phyloP scores from a whole-genome alignment of 2,888 invertebrate species.

The Willowsia nigromaculata region DNA sequence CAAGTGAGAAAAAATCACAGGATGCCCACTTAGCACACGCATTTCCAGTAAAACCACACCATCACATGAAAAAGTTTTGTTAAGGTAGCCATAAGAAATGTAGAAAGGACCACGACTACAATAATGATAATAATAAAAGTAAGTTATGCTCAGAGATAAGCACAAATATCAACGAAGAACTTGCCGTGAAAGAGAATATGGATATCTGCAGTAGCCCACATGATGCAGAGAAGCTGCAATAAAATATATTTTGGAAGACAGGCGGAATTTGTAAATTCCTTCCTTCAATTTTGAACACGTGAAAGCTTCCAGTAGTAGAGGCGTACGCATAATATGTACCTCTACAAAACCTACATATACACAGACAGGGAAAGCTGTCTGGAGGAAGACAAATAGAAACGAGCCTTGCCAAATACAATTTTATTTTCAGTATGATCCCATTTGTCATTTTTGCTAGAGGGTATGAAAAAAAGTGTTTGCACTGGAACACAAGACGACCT shows the following conservation, averaged over 20 bases:
- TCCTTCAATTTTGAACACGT: no score
- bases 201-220: not conserved
- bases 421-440: not conserved
- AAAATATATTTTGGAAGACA: not conserved
- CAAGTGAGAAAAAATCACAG: not conserved
- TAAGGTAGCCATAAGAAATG: not conserved
- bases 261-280: not conserved
- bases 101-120: not conserved
- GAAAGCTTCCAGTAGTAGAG: no score
- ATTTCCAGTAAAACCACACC: not conserved
- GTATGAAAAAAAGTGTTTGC: not conserved
- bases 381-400: not conserved
- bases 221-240: not conserved
- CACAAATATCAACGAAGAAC: not conserved
- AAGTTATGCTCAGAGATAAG: not conserved
- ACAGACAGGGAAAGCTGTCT: not conserved
- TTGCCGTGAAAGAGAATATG: not conserved
- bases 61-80: not conserved
- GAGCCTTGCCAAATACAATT: not conserved
- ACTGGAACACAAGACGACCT: not conserved
- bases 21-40: not conserved
- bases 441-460: not conserved
- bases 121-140: not conserved
- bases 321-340: no score
- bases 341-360: no score